Conservation (phyloP, 2,797 vertebrate genomes). For the Pipistrellus kuhlii region DNA sequence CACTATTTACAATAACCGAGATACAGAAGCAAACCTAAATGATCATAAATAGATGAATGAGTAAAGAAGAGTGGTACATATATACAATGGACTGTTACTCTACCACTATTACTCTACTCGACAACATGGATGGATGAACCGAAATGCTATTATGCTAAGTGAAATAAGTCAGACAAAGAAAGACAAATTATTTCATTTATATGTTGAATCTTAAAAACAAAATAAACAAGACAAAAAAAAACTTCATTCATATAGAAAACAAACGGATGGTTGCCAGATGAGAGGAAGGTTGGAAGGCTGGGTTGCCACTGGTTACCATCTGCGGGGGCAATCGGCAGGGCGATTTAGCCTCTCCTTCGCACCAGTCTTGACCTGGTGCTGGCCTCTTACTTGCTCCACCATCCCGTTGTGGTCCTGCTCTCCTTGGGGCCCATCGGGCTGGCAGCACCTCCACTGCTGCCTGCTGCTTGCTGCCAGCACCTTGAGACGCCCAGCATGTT, state of each 20-base stretch:
- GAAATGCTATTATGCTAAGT: background rate
- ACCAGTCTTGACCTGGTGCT: no score
- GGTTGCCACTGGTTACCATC: no score
- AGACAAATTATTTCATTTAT: background rate
- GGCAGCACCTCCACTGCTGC: no score
- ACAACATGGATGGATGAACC: background rate
- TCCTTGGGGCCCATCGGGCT: no score
- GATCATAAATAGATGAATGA: background rate
- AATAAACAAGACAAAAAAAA: background rate
- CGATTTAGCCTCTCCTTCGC: no score
- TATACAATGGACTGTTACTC: background rate
- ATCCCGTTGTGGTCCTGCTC: no score
- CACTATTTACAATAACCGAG: background rate
- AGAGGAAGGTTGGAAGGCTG: background rate
- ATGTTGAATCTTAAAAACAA: background rate
- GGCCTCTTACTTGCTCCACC: no score
- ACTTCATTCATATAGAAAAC: background rate
- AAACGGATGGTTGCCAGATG: background rate
- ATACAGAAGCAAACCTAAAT: background rate
- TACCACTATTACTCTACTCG: no score
- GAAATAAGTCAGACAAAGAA: background rate
- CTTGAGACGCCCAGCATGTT: no score
- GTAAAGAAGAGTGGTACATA: background rate
- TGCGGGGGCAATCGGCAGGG: no score
- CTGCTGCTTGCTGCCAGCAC: no score